Evolutionary conservation across 2,797 vertebrate genomes (phyloP), one percentile per base, ranked within the genome.

Genomic region (Crocodylus rhombifer): DNA sequence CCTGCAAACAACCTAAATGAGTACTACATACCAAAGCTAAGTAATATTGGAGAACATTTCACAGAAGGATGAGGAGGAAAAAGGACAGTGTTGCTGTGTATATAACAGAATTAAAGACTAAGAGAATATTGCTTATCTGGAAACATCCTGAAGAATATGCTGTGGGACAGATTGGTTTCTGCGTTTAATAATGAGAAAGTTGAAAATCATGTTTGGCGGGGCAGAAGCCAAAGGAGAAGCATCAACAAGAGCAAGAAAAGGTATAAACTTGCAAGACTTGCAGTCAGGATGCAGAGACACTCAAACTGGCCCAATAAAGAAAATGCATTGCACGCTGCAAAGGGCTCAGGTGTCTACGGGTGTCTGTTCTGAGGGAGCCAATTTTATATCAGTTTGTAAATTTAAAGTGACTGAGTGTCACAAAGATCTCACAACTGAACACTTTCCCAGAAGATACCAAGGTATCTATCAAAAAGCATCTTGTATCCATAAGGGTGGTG

Each of bases 251-350:
- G 51, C 57, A 30, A 60, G 80, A 91, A 20, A 21, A 94, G 42
- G 42, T 51, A 51, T 9, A 51, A 51, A 51, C 42, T 51, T 51
- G 42, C 42, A 51, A 51, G 42, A 51, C 42, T 51, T 51, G 55
- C 3, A 90, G 42, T 82, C 62, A 81, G 61, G 80, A 84, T 82
- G 61, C 69, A 88, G 75, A 36, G 20, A 61, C 7, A n/a, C 4
- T 74, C 13, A 57, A 4, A 79, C 16, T 65, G 77, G 77, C 51
- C 83, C 87, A 86, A 55, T 82, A 91, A 91, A 87, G 55, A 84
- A 92, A 88, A 69, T 36, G 77, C 58, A 88, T 91, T 95, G 61
- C 11, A 13, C 71, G 9, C 14, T 85, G 73, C 78, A 23, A 93
- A 93, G 36, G 83, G 62, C 76, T 26, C 56, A 55, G 92, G 17